These are phyloP conservation scores for Venustaconcha ellipsiformis DNA, from an alignment of 1,140 invertebrate species.

Conservation along the genomic window DNA sequence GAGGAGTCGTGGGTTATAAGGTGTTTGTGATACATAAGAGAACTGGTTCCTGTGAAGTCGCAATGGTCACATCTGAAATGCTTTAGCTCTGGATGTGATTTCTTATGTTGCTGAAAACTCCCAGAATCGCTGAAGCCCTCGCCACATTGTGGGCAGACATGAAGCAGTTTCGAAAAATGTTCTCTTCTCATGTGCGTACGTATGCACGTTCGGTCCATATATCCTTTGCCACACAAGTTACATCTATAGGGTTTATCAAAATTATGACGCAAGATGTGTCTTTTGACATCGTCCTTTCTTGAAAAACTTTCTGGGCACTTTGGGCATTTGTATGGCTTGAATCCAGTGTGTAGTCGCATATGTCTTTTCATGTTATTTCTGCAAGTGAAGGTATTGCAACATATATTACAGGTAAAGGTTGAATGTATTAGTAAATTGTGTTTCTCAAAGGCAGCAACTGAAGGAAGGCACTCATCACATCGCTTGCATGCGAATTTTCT, in stretches of 20 bases:
- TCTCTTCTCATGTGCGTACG: slow-evolving; percentile 56
- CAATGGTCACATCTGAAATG: slow-evolving; percentile 48
- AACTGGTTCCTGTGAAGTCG: slow-evolving; percentile 52
- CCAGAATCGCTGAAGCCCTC: slow-evolving; percentile 48
- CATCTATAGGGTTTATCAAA: slow-evolving; percentile 55
- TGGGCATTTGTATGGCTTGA: slow-evolving; percentile 63
- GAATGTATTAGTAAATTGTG: slow-evolving; percentile 50
- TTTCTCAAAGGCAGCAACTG: slow-evolving; percentile 39
- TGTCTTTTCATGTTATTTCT: slow-evolving; percentile 83
- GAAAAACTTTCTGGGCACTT: slow-evolving; percentile 82
- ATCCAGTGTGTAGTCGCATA: slow-evolving; percentile 74
- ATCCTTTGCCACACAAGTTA: slow-evolving; percentile 50
- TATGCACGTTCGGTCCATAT: slow-evolving; percentile 52
- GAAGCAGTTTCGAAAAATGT: slow-evolving; percentile 44
- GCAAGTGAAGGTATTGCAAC: slow-evolving; percentile 54
- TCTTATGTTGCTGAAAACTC: slow-evolving; percentile 48
- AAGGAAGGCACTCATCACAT: slow-evolving; percentile 37
- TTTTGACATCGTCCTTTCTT: slow-evolving; percentile 75
- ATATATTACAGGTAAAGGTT: slow-evolving; percentile 50
- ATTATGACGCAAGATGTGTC: slow-evolving; percentile 75
- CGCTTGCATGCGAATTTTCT: slow-evolving; percentile 45
- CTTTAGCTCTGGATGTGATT: slow-evolving; percentile 52
- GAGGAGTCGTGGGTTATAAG: slow-evolving; percentile 44
- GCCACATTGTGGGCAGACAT: slow-evolving; percentile 55
- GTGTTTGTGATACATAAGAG: slow-evolving; percentile 51